These are phyloP conservation scores for Callosobruchus maculatus DNA, from an alignment of 2,888 invertebrate genomes.

Conservation along the genomic window DNA sequence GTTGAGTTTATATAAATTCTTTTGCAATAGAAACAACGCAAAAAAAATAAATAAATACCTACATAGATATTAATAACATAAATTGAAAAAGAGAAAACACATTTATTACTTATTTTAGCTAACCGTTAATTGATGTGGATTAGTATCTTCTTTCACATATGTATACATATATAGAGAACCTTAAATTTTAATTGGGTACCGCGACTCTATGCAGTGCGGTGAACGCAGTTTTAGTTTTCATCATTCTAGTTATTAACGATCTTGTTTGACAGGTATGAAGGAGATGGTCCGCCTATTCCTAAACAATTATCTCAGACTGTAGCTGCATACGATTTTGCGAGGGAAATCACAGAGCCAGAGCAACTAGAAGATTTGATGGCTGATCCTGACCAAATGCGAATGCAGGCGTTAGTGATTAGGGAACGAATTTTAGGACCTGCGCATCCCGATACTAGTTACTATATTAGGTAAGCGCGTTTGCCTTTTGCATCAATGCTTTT, in stretches of 20 bases:
- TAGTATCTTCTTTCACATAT: no score
- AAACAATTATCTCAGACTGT: conserved; percentile 69
- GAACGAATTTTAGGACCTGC: conserved; percentile 88
- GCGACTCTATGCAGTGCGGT: no score
- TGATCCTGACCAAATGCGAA: conserved; percentile 94
- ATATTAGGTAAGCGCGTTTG: conserved; percentile 55
- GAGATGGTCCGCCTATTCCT: conserved; percentile 63
- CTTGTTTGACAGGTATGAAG: conserved; percentile 34
- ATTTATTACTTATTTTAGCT: no score
- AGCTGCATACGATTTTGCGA: conserved; percentile 84
- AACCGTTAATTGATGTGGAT: no score
- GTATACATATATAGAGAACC: no score
- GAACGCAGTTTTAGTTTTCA: neutral
- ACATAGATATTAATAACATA: no score
- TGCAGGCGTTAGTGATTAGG: conserved; percentile 89
- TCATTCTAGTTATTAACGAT: neutral
- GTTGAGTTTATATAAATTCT: no score
- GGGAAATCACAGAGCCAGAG: conserved; percentile 75
- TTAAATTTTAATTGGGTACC: no score
- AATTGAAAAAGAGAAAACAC: no score
- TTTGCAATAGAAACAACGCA: no score
- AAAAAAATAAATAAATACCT: no score
- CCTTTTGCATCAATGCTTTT: neutral
- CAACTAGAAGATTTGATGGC: conserved; percentile 82
- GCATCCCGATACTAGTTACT: conserved; percentile 96